Percentiles rank a stretch among this genome's conserved stretches.
Conservation (phyloP, 2,113 vertebrate genomes). For the Nanorana parkeri region DNA sequence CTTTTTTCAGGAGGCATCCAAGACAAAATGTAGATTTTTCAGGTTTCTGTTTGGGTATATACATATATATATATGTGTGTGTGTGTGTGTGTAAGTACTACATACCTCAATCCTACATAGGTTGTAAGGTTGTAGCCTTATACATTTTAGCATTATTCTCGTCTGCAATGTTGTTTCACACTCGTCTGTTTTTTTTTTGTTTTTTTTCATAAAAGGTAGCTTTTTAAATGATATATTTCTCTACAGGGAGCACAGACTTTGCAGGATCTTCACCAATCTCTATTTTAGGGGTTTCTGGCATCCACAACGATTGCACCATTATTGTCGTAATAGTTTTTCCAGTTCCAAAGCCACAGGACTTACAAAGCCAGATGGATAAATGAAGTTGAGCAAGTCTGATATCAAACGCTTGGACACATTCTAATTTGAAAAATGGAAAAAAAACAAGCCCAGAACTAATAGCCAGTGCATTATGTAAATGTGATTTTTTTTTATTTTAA, state of each 20-base stretch:
- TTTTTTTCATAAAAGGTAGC: too few species aligned
- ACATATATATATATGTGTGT: too few species aligned
- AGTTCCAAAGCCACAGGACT: not conserved
- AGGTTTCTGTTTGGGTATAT: too few species aligned
- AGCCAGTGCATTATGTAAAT: conserved; percentile 6
- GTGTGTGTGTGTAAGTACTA: too few species aligned
- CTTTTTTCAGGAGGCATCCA: too few species aligned
- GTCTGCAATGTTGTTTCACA: too few species aligned
- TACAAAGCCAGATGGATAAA: not conserved
- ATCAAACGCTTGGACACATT: not conserved
- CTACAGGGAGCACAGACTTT: not conserved
- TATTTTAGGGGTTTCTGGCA: not conserved
- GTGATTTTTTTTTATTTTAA: not conserved
- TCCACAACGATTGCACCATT: not conserved
- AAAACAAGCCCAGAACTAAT: conserved; percentile 12
- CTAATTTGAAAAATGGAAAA: not conserved
- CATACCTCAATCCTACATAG: too few species aligned
- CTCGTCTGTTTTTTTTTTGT: too few species aligned
- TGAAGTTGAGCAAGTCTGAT: not conserved
- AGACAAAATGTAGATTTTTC: too few species aligned
- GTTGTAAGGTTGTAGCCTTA: too few species aligned
- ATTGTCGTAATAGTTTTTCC: not conserved
- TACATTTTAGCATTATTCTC: too few species aligned
- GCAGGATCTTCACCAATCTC: not conserved
- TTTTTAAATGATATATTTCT: not conserved